phyloP scores from a whole-genome alignment of 1,140 invertebrate species.

The Radopholus similis region DNA sequence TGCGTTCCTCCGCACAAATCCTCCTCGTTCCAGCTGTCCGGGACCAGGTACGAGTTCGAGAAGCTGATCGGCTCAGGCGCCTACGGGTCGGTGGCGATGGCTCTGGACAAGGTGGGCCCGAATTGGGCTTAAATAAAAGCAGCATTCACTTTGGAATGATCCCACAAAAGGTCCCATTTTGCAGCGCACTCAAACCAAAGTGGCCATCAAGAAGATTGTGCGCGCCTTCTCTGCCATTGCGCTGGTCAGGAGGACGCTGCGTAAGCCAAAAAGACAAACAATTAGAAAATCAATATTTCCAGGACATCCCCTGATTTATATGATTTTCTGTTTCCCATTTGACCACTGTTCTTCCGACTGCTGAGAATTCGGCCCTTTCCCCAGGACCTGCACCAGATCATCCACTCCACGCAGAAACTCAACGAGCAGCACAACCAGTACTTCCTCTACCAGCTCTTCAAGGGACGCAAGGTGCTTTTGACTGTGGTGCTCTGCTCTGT shows the following conservation, averaged over 20 bases:
- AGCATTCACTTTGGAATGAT: no score
- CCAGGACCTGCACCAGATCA: slow-evolving; percentile 64
- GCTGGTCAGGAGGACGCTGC: slow-evolving; percentile 63
- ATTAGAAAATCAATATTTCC: background rate
- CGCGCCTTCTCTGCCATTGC: slow-evolving; percentile 57
- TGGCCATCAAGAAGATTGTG: slow-evolving; percentile 65
- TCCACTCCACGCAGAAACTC: slow-evolving; percentile 63
- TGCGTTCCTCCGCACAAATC: background rate
- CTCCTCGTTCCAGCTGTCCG: no score
- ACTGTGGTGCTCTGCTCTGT: background rate
- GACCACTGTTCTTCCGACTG: no score
- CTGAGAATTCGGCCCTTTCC: no score
- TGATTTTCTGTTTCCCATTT: no score
- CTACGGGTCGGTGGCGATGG: no score
- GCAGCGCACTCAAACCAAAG: slow-evolving; percentile 46
- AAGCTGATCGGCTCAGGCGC: no score
- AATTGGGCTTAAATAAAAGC: slow-evolving; percentile 9
- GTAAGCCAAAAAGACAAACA: slow-evolving; percentile 24
- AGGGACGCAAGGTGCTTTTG: slow-evolving; percentile 61
- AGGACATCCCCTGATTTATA: background rate
- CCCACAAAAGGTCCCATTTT: no score
- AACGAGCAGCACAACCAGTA: slow-evolving; percentile 61
- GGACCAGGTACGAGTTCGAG: no score
- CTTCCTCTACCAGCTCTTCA: slow-evolving; percentile 64
- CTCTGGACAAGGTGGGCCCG: no score